These are phyloP conservation scores for Nemapogon koenigi DNA, from an alignment of 2,888 invertebrate genomes.

Conservation along the genomic window DNA sequence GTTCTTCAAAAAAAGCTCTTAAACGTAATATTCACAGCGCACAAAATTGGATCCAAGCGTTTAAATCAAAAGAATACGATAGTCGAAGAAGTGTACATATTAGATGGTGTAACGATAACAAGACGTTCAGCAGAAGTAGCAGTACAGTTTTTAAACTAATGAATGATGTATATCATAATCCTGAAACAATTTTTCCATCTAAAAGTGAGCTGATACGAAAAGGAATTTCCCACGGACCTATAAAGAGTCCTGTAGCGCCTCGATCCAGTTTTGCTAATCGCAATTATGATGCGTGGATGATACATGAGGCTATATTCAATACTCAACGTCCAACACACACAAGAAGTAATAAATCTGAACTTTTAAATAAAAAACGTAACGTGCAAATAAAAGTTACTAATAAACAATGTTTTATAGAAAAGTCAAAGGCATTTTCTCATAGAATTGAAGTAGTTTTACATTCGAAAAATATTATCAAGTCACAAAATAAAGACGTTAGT, in stretches of 20 bases:
- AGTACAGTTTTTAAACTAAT: conserved; percentile 39
- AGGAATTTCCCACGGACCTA: no score
- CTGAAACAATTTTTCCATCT: conserved; percentile 28
- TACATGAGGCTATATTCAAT: conserved; percentile 30
- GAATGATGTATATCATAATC: conserved; percentile 35
- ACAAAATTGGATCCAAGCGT: conserved; percentile 33
- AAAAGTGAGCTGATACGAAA: conserved; percentile 26
- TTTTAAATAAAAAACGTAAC: conserved; percentile 11
- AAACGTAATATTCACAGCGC: conserved; percentile 13
- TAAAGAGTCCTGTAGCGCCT: no score
- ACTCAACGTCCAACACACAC: conserved; percentile 17
- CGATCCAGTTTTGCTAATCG: conserved; percentile 30
- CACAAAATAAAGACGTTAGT: conserved; percentile 20
- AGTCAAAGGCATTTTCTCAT: conserved; percentile 34
- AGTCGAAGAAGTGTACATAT: conserved; percentile 36
- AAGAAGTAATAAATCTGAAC: conserved; percentile 15
- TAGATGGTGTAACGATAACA: conserved; percentile 46
- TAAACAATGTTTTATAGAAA: conserved; percentile 36
- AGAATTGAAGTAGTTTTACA: conserved; percentile 37
- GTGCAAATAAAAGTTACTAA: conserved; percentile 28
- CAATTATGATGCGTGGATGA: conserved; percentile 46
- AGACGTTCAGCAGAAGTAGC: conserved; percentile 35
- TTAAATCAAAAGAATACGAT: conserved; percentile 27
- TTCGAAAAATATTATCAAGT: conserved; percentile 25
- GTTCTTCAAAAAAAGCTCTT: no score